Base-by-base conservation (phyloP, 2,113 vertebrate genomes). In the Aptenodytes patagonicus region DNA sequence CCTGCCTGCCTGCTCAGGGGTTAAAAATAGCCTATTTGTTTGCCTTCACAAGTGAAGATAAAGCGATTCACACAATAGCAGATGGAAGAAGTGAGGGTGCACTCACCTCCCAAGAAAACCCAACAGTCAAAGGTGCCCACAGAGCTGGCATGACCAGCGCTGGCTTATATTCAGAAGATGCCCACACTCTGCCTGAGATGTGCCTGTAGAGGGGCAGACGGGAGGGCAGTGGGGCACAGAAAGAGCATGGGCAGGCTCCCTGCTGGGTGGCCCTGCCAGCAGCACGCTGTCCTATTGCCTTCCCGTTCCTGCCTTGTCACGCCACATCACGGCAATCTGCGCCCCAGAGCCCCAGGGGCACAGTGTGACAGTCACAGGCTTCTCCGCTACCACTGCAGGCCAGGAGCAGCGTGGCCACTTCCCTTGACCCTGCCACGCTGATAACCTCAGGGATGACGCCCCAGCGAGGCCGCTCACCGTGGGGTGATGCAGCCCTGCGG, bases 391-490 rank as follows among this genome's bases (percentile, higher is more conserved):
- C 1, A 4, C 61, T 60, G 82, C 55, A 62, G 83, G 52, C 36
- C 79, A 25, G 60, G 38, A 82, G 19, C 31, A 82, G 36, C 5
- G 0, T 0, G 1, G 55, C 51, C 16, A 1, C 68, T 72, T 38
- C 52, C 20, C 49, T 60, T 40, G 49, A 69, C 49, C 40, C 34
- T 58, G 57, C 66, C 66, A n/a, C 44, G 46, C 28, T 0, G 9
- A 32, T 46, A 64, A 60, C 47, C 47, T 38, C 0, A 0, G 38
- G 65, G n/a, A 58, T 0, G 1, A 47, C 55, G 38, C 4, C 28
- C 32, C 13, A 22, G 64, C 0, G 0, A 29, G 60, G 60, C 49
- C 4, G 3, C 55, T 88, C 57, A 36, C 32, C 0, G 0, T 9
- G 24, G 28, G 24, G 46, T 49, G 70, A 49, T 1, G 3, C 21